Conservation (phyloP, 2,797 vertebrate species). For the Pseudochirops corinnae region DNA sequence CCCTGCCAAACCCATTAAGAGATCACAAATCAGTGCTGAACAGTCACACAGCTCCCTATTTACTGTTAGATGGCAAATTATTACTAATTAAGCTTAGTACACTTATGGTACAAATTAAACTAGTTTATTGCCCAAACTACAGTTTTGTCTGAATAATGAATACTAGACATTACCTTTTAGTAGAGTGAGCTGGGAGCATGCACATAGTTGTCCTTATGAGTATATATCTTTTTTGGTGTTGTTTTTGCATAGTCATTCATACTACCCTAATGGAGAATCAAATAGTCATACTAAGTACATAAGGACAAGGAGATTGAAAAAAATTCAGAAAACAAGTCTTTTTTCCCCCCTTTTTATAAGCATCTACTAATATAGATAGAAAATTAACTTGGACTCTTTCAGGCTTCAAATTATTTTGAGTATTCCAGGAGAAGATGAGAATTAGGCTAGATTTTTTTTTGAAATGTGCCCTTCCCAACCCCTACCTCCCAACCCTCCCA, state of each 20-base stretch:
- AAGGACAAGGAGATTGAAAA: conserved; percentile 50
- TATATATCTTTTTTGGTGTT: conserved; percentile 49
- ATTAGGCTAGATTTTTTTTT: conserved; percentile 64
- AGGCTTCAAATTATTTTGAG: conserved; percentile 65
- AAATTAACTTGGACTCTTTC: conserved; percentile 63
- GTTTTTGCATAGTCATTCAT: conserved; percentile 25
- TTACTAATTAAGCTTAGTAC: conserved; percentile 46
- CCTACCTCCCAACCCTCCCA: neutral
- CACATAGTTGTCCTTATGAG: conserved; percentile 26
- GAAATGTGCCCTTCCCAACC: conserved; percentile 54
- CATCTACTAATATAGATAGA: conserved; percentile 4
- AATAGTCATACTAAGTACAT: conserved; percentile 58
- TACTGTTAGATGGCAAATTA: conserved; percentile 38
- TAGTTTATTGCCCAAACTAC: conserved; percentile 48
- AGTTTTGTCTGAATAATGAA: conserved; percentile 35
- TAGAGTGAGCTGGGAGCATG: conserved; percentile 6
- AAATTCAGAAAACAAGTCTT: conserved; percentile 21
- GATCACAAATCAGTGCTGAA: conserved; percentile 35
- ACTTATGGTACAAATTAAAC: conserved; percentile 60
- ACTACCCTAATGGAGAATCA: conserved; percentile 48
- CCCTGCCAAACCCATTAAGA: conserved; percentile 44
- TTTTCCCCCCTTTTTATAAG: neutral
- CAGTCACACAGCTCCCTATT: conserved; percentile 11
- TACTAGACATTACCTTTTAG: conserved; percentile 5
- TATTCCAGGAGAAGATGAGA: conserved; percentile 66